Conservation (phyloP, 2,888 invertebrate genomes). For the Aphrophora alni region DNA sequence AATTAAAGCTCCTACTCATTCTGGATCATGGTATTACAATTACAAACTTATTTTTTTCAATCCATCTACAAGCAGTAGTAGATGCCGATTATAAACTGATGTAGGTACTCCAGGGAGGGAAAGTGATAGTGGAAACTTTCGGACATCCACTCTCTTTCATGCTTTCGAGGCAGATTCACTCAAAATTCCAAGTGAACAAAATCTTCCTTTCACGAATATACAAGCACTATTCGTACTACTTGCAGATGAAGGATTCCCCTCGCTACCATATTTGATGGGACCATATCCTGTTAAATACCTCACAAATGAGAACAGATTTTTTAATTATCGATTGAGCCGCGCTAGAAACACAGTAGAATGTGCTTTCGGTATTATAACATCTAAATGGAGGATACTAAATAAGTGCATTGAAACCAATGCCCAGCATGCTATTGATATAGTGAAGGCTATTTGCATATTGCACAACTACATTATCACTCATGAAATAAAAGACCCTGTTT, state of each 20-base stretch:
- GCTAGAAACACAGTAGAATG: slow-evolving; percentile 34
- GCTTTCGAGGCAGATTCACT: neutral
- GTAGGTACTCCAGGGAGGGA: slow-evolving; percentile 52
- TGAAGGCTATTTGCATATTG: too few species aligned
- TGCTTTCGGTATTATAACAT: slow-evolving; percentile 29
- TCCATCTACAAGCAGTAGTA: too few species aligned
- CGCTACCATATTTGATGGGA: slow-evolving; percentile 18
- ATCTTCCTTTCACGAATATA: slow-evolving; percentile 2
- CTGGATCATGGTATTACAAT: slow-evolving; percentile 31
- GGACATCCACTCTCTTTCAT: neutral
- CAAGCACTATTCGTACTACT: slow-evolving; percentile 21
- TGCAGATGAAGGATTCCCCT: slow-evolving; percentile 30
- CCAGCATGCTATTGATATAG: too few species aligned
- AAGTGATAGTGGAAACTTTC: slow-evolving; percentile 50
- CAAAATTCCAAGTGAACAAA: neutral
- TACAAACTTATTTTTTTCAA: slow-evolving; percentile 10
- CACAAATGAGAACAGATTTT: too few species aligned
- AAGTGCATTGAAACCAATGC: too few species aligned
- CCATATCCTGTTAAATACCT: neutral
- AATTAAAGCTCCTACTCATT: slow-evolving; percentile 20
- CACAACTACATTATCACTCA: too few species aligned
- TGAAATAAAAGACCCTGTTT: too few species aligned
- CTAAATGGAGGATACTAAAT: slow-evolving; percentile 35
- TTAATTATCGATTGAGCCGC: slow-evolving; percentile 27
- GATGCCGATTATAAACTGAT: neutral